These are phyloP conservation scores for Apotomis betuletana DNA, from an alignment of 2,888 invertebrate genomes.

Conservation along the genomic window DNA sequence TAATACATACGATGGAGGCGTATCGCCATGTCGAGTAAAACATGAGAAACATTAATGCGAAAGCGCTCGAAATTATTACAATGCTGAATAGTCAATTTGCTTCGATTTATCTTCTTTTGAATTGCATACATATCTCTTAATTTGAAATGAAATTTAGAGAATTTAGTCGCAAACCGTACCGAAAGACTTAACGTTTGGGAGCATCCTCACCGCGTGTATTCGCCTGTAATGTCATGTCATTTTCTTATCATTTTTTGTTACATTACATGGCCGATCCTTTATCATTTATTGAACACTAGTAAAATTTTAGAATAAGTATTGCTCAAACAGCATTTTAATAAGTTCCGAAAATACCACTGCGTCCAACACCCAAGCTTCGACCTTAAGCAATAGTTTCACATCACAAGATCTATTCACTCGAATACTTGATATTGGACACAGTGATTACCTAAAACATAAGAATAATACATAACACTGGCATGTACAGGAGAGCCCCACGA, in stretches of 20 bases:
- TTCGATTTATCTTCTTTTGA: background rate
- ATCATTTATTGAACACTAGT: too few species aligned
- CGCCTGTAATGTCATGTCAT: too few species aligned
- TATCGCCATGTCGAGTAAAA: constrained; percentile 48
- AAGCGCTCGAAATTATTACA: background rate
- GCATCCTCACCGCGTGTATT: too few species aligned
- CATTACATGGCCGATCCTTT: too few species aligned
- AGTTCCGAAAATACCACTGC: constrained; percentile 12
- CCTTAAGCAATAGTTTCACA: constrained; percentile 12
- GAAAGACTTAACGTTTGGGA: background rate
- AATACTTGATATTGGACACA: constrained; percentile 21
- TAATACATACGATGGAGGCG: constrained; percentile 20
- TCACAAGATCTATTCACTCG: constrained; percentile 23
- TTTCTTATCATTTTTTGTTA: too few species aligned
- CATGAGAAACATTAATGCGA: constrained; percentile 53
- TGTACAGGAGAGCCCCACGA: background rate
- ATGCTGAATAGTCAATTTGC: background rate
- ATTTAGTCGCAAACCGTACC: too few species aligned
- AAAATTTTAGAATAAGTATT: background rate
- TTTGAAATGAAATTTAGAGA: background rate
- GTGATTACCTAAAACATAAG: constrained; percentile 18
- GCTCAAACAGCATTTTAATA: constrained; percentile 6
- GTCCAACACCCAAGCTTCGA: constrained; percentile 19
- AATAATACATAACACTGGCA: constrained; percentile 26
- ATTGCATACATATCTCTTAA: background rate